Conservation (phyloP, 1,140 invertebrate species). For the Cecropterus lyciades region DNA sequence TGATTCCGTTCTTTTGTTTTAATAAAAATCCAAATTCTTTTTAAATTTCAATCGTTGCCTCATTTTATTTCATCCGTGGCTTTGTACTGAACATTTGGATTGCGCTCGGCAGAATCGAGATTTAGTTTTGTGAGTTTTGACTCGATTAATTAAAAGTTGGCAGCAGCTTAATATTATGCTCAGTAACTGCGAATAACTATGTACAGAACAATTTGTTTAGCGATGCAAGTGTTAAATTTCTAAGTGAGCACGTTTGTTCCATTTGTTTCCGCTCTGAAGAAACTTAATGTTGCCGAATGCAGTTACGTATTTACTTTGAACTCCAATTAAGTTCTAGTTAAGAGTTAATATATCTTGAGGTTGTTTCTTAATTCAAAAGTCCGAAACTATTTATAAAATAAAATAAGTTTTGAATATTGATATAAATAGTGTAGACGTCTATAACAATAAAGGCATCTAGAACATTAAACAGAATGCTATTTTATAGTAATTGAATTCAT, state of each 20-base stretch:
- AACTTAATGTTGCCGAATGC: constrained; percentile 32
- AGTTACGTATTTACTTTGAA: constrained; percentile 33
- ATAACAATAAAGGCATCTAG: too few species aligned
- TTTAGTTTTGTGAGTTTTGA: constrained; percentile 42
- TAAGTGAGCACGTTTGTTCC: constrained; percentile 30
- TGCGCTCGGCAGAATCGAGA: constrained; percentile 35
- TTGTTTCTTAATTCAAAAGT: constrained; percentile 17
- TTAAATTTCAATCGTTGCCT: constrained; percentile 9
- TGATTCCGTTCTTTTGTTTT: neutral
- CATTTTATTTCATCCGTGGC: constrained; percentile 3
- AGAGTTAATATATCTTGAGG: constrained; percentile 23
- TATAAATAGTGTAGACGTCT: too few species aligned
- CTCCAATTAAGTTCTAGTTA: constrained; percentile 16
- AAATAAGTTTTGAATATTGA: neutral
- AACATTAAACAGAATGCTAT: too few species aligned
- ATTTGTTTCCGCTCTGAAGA: constrained; percentile 25
- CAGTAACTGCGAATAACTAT: constrained; percentile 22
- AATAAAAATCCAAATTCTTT: constrained; percentile 1
- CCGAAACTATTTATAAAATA: constrained; percentile 14
- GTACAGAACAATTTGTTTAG: constrained; percentile 32
- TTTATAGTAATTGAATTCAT: too few species aligned
- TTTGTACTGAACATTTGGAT: constrained; percentile 10
- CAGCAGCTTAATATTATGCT: constrained; percentile 21
- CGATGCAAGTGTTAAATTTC: constrained; percentile 37
- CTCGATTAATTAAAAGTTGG: constrained; percentile 53